phyloP scores from a whole-genome alignment of 53 echinoderm and acorn worm species.

The Mesocentrotus franciscanus region DNA sequence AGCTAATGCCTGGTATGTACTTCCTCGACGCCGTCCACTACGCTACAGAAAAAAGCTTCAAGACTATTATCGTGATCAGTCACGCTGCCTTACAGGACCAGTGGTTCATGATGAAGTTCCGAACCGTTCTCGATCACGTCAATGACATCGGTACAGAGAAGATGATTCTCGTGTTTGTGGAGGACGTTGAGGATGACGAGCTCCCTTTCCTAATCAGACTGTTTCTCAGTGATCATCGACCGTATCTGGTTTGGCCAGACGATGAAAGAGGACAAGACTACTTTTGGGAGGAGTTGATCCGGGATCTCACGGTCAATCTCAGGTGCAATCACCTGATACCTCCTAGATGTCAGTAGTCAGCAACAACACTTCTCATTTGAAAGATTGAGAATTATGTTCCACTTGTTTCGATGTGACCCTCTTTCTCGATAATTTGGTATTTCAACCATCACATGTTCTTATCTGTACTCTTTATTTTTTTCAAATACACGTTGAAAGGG shows the following conservation, averaged over 20 bases:
- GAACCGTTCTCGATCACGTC: conserved; percentile 46
- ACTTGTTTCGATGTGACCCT: too few species aligned
- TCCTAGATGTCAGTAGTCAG: neutral
- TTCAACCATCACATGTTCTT: too few species aligned
- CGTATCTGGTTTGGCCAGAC: neutral
- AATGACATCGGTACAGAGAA: conserved; percentile 39
- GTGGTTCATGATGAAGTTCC: conserved; percentile 46
- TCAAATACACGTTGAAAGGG: too few species aligned
- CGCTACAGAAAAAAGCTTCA: conserved; percentile 33
- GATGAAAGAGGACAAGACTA: neutral
- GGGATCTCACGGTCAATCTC: neutral
- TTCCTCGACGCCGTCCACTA: conserved; percentile 23
- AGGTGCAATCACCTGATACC: neutral
- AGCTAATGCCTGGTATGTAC: conserved; percentile 14
- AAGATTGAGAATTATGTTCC: too few species aligned
- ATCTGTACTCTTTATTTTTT: too few species aligned
- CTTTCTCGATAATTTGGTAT: too few species aligned
- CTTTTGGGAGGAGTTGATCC: conserved; percentile 28
- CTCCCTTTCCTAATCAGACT: conserved; percentile 26
- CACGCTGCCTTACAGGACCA: conserved; percentile 12
- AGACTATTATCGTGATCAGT: conserved; percentile 36
- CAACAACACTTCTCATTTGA: too few species aligned
- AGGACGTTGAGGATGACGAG: neutral
- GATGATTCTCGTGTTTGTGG: conserved; percentile 5
- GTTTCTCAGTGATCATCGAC: conserved; percentile 26